A percentile compares a stretch with the other conserved stretches of the same genome.
Evolutionary conservation across 2,113 vertebrate genomes (phyloP).

Genomic region (Phrynosoma platyrhinos): DNA sequence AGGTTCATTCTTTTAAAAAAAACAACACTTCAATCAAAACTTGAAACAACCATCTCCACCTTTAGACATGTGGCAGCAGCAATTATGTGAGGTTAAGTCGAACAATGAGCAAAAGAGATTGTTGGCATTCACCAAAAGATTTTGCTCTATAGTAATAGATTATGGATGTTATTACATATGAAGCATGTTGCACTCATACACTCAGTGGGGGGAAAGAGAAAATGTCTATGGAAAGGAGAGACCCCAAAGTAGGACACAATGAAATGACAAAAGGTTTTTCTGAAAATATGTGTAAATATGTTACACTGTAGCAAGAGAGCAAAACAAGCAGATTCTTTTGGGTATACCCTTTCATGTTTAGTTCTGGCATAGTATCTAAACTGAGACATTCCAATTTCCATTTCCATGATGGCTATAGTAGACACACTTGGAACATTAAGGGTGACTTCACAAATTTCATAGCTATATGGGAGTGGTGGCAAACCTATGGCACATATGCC

Average conservation of each 20-base stretch:
- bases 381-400: neutral
- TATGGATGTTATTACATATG: neutral
- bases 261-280: neutral
- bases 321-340: neutral
- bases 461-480: too few species aligned
- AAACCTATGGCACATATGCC: too few species aligned
- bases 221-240: neutral
- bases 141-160: neutral
- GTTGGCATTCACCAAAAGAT: neutral
- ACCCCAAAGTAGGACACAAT: neutral
- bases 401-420: neutral
- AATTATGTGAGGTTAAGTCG: neutral
- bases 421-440: neutral
- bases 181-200: neutral
- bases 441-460: neutral
- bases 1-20: neutral
- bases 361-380: neutral
- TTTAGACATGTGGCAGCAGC: neutral
- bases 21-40: neutral
- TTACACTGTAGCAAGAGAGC: neutral
- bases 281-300: neutral
- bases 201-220: neutral
- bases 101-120: neutral
- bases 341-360: neutral
- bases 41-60: neutral